phyloP scores from a whole-genome alignment of 2,113 vertebrate genomes.

The Planiliza haematocheilus region DNA sequence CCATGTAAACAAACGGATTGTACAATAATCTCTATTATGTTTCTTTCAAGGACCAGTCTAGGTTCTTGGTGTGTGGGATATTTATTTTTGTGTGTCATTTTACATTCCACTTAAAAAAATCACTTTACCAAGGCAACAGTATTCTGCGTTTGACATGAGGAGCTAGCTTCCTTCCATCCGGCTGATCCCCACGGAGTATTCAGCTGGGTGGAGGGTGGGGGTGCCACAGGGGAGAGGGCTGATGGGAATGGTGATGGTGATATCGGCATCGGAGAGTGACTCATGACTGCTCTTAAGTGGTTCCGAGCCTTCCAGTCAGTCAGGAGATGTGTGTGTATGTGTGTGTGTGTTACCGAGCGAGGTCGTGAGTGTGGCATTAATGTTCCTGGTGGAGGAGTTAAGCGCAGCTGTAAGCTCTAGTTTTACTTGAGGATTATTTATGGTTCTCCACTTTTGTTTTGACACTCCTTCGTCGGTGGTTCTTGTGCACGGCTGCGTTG shows the following conservation, averaged over 20 bases:
- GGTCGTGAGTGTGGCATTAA: slow-evolving; percentile 23
- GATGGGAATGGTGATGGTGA: slow-evolving; percentile 75
- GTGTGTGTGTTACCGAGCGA: slow-evolving; percentile 10
- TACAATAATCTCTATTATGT: no score
- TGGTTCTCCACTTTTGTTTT: slow-evolving; percentile 15
- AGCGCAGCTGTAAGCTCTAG: slow-evolving; percentile 5
- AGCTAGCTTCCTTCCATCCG: slow-evolving; percentile 33
- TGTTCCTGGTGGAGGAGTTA: slow-evolving; percentile 22
- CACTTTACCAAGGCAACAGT: slow-evolving; percentile 34
- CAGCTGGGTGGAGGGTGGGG: slow-evolving; percentile 4
- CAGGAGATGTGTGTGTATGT: slow-evolving; percentile 33
- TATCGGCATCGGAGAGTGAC: slow-evolving; percentile 67
- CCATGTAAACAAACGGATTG: no score
- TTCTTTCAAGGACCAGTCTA: background rate
- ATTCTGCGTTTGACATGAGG: slow-evolving; percentile 50
- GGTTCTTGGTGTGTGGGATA: slow-evolving; percentile 2
- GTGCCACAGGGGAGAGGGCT: slow-evolving; percentile 47
- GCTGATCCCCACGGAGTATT: slow-evolving; percentile 41
- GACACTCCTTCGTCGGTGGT: background rate
- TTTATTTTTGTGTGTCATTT: slow-evolving; percentile 34
- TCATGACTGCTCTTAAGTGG: slow-evolving; percentile 70
- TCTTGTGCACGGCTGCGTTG: background rate
- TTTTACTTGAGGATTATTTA: slow-evolving; percentile 23
- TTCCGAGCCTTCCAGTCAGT: slow-evolving; percentile 65
- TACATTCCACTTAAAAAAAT: slow-evolving; percentile 41